Evolutionary conservation across 1,140 invertebrate species (phyloP), one percentile per base, ranked within the genome.

Genomic region (Meloidogyne hapla): DNA sequence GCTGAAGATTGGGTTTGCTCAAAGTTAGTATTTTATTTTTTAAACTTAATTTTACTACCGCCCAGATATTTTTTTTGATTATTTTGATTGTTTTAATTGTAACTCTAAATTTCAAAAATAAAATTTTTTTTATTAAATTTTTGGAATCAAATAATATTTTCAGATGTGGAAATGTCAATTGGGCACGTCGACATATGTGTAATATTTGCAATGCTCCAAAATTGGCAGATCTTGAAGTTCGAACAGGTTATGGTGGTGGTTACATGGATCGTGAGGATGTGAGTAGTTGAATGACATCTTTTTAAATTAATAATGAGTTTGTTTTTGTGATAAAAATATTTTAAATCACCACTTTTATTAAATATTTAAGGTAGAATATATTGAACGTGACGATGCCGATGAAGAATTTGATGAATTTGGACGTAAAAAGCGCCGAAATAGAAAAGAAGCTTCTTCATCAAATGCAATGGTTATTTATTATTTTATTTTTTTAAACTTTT

Each of bases 1-100:
- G 96, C 96, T 69, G 96, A 99, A 88, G 96, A 99, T 88, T 99
- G 97, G 97, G 94, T 97, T 87, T 99, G 97, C 88, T 95, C 93
- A 88, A 97, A 97, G 91, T 92, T 87, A 83, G 83, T 73, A 40
- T 82, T 26, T 48, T 72, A 18, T 75, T 98, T 98, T 88, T 23
- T 48, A 45, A 28, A 64, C 26, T 26, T 48, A 74, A 69, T 33
- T 88, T 33, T 33, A n/a, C n/a, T n/a, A n/a, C n/a, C n/a, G n/a
- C n/a, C n/a, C n/a, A n/a, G n/a, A n/a, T n/a, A n/a, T n/a, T n/a
- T n/a, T n/a, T n/a, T n/a, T n/a, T n/a, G n/a, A n/a, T n/a, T n/a
- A n/a, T 33, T 33, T 0, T 33, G 33, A 33, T 33, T 33, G 33
- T 33, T 33, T 33, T 33, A 0, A 33, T 6, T 33, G 4, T 33